phyloP scores from a whole-genome alignment of 2,888 invertebrate species.

The Agrotis ipsilon region DNA sequence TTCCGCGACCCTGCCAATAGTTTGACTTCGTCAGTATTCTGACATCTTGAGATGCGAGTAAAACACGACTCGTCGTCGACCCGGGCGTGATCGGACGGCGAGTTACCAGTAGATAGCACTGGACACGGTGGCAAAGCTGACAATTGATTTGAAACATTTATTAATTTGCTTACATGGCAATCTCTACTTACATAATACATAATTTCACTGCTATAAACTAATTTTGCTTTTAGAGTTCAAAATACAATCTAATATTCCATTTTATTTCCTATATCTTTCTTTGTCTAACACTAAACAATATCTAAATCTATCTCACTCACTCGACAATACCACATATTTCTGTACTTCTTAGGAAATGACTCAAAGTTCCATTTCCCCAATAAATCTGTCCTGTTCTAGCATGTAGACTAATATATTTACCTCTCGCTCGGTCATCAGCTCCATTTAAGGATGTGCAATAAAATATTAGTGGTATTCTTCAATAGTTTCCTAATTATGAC shows the following conservation, averaged over 20 bases:
- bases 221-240: neutral
- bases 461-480: constrained; percentile 23
- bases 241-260: neutral
- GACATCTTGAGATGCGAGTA: no score
- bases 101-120: no score
- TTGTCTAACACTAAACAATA: neutral
- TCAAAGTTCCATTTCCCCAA: constrained; percentile 1
- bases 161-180: no score
- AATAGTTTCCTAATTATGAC: constrained; percentile 32
- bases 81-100: no score
- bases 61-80: no score
- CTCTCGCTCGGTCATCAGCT: constrained; percentile 15
- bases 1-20: no score
- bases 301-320: constrained; percentile 6
- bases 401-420: constrained; percentile 1
- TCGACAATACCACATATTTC: constrained; percentile 20
- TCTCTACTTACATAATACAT: no score
- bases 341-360: neutral
- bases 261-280: neutral
- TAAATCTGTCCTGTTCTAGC: constrained; percentile 13
- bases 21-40: no score
- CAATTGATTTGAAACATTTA: no score
- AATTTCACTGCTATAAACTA: neutral
- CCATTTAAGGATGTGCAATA: constrained; percentile 9
- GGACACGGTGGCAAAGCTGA: no score